Base-by-base conservation (phyloP, 2,888 invertebrate species). In the Myopa testacea region DNA sequence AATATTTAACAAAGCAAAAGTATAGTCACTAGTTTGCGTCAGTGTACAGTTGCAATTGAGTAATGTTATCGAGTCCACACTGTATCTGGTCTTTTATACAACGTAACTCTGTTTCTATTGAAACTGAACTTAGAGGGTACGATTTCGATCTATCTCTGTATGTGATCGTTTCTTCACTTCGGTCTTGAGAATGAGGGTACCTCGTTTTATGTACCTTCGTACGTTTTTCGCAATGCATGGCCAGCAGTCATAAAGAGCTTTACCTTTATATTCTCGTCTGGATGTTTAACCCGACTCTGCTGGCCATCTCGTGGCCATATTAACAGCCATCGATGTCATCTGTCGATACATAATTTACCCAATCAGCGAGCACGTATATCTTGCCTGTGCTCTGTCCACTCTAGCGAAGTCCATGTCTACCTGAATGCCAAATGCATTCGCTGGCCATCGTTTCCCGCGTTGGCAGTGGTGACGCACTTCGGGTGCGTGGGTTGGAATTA, bases 401-500 rank as follows among this genome's bases (percentile, higher is more conserved):
- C 58, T 58, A 26, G 72, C 63, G 74, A 62, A 26, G 67, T 37
- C 26, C 52, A 38, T 60, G 52, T 52, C 6, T 45, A 34, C 16
- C 50, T 74, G 70, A 50, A 34, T 45, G 34, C 37, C 8, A 4
- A 8, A 34, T n/a, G 68, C 50, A 14, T 63, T 65, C 50, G 45
- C 63, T 62, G 73, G n/a, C 5, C 34, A 34, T 19, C 69, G 52
- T 70, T 70, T 10, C 34, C 55, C 68, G 71, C 45, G 19, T n/a
- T 45, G 62, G 40, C 40, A n/a, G 55, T 55, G 67, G 67, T 67
- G 55, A 65, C 75, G 75, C 58, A 40, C 65, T 67, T 78, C 81
- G 79, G 80, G 83, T 88, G 88, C 88, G 88, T 88, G 88, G 88
- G 88, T 85, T 87, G 88, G 85, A 87, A 87, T 88, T 88, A 88